A percentile compares a stretch with the other conserved stretches of the same genome.
These are phyloP conservation scores for Pachyramphus minor DNA, from an alignment of 2,113 vertebrate genomes.

Conservation along the genomic window DNA sequence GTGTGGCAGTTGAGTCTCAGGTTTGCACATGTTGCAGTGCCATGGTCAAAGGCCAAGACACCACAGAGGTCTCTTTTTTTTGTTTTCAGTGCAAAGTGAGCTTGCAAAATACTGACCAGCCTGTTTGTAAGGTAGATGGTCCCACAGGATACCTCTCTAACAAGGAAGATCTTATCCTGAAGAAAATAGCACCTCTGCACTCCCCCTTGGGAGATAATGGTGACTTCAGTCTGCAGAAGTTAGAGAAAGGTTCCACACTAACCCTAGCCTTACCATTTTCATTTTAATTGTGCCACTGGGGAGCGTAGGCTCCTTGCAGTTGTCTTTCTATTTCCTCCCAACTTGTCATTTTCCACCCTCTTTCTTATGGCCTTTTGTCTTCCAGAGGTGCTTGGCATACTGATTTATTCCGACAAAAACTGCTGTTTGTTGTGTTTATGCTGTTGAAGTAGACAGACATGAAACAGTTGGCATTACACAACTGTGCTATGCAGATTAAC, in stretches of 20 bases:
- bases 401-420: background rate
- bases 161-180: background rate
- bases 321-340: background rate
- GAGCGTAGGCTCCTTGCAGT: background rate
- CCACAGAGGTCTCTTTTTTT: rapidly evolving
- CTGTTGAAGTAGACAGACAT: background rate
- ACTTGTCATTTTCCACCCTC: background rate
- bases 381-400: background rate
- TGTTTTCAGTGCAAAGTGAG: background rate
- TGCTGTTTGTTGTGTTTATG: background rate
- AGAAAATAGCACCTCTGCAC: background rate
- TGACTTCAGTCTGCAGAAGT: background rate
- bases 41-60: background rate
- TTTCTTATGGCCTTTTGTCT: background rate
- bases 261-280: background rate
- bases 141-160: background rate
- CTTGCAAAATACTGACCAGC: background rate
- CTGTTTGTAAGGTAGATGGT: rapidly evolving
- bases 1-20: background rate
- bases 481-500: background rate
- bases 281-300: background rate
- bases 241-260: background rate
- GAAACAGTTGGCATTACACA: background rate
- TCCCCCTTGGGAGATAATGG: background rate
- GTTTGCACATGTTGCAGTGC: background rate